These are phyloP conservation scores for Natrix natrix DNA, from an alignment of 2,797 vertebrate species.

Conservation along the genomic window DNA sequence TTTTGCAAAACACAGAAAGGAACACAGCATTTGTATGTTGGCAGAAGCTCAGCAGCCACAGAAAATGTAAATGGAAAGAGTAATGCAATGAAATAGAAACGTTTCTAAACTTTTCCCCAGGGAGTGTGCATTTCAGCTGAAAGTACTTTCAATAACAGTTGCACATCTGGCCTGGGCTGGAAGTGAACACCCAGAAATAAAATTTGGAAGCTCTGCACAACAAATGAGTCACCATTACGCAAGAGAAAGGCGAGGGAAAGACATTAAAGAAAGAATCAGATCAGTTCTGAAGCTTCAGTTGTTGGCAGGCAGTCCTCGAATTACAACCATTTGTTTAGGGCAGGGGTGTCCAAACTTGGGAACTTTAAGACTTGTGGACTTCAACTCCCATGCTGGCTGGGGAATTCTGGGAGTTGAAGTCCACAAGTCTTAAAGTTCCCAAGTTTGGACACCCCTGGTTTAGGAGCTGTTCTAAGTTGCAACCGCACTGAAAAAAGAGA, in stretches of 20 bases:
- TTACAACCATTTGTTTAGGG: not conserved
- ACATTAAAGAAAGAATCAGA: not conserved
- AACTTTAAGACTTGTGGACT: no score
- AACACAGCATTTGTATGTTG: not conserved
- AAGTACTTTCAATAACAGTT: not conserved
- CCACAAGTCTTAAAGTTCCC: no score
- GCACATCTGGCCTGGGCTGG: not conserved
- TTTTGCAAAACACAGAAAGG: not conserved
- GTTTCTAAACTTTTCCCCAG: not conserved
- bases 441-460: not conserved
- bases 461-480: not conserved
- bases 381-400: no score
- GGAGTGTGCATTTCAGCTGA: not conserved
- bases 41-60: not conserved
- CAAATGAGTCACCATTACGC: not conserved
- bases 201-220: not conserved
- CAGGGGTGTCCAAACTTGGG: no score
- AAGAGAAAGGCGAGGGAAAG: not conserved
- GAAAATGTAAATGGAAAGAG: not conserved
- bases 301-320: not conserved
- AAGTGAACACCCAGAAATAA: not conserved
- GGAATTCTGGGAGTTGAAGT: no score
- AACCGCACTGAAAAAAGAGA: not conserved
- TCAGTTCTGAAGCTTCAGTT: not conserved
- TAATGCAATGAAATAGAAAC: not conserved